A percentile compares a stretch with the other conserved stretches of the same genome.
Evolutionary conservation across 2,888 invertebrate genomes (phyloP).

Genomic region (Latrodectus hesperus): DNA sequence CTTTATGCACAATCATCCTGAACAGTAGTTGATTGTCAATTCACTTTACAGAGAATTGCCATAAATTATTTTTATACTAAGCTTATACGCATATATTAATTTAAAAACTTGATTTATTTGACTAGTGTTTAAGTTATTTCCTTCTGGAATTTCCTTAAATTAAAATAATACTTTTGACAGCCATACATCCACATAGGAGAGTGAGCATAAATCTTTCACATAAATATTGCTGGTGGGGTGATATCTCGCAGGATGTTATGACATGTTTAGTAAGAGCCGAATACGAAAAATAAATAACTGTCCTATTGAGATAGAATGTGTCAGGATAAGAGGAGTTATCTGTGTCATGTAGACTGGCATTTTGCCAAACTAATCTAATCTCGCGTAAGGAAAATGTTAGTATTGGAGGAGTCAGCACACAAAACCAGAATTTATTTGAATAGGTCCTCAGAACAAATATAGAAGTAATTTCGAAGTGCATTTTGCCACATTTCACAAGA

Average conservation of each 20-base stretch:
- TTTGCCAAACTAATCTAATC: background rate
- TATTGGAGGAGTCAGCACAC: too few relatives aligned
- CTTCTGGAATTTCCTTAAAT: background rate
- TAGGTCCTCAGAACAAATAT: too few relatives aligned
- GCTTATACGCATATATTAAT: too few relatives aligned
- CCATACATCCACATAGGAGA: background rate
- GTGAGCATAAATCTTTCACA: background rate
- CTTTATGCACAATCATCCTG: too few relatives aligned
- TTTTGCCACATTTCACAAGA: too few relatives aligned
- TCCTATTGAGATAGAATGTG: slow-evolving; percentile 1
- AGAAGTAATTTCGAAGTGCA: too few relatives aligned
- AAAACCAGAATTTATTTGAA: too few relatives aligned
- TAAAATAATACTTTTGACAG: background rate
- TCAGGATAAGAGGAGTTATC: slow-evolving; percentile 2
- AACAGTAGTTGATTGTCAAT: too few relatives aligned
- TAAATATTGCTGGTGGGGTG: background rate
- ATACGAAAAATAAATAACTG: slow-evolving; percentile 2
- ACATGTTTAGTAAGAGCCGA: background rate
- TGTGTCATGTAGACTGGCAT: background rate
- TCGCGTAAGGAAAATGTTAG: too few relatives aligned
- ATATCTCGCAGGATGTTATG: background rate
- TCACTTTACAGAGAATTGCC: too few relatives aligned
- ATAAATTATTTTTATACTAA: too few relatives aligned
- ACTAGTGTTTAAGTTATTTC: background rate
- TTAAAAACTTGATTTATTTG: too few relatives aligned